Evolutionary conservation across 2,113 vertebrate genomes (phyloP).

Genomic region (Cheilinus undulatus): DNA sequence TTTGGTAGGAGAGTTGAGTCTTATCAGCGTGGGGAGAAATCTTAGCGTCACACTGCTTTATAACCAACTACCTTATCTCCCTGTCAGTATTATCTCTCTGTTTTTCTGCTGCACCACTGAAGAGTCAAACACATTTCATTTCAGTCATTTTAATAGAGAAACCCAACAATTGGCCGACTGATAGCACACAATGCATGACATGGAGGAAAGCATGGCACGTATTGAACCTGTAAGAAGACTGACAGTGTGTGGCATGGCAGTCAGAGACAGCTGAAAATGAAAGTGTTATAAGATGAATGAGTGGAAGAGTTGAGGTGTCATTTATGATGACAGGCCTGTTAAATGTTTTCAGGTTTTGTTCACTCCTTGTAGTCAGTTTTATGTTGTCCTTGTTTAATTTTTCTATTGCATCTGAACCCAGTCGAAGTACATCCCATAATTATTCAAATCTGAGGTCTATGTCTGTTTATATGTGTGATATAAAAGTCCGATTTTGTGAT

Average conservation of each 20-base stretch:
- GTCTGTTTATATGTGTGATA: constrained; percentile 74
- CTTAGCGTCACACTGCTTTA: constrained; percentile 26
- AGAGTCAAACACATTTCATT: constrained; percentile 8
- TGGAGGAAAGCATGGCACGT: neutral
- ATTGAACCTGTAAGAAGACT: neutral
- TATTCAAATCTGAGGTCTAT: constrained; percentile 65
- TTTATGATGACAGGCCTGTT: constrained; percentile 21
- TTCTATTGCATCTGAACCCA: constrained; percentile 43
- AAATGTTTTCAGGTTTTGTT: constrained; percentile 21
- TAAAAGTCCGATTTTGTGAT: constrained; percentile 54
- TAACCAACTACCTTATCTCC: constrained; percentile 3
- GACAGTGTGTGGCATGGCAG: constrained; percentile 10
- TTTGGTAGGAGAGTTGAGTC: neutral
- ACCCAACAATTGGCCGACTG: neutral
- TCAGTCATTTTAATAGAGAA: constrained; percentile 13
- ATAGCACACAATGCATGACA: constrained; percentile 9
- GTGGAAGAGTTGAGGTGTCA: constrained; percentile 14
- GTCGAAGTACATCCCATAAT: constrained; percentile 51
- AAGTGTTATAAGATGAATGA: constrained; percentile 29
- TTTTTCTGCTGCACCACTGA: constrained; percentile 10
- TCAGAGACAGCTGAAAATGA: constrained; percentile 2
- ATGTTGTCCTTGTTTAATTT: constrained; percentile 52
- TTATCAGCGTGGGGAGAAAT: constrained; percentile 3
- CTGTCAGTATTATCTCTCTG: constrained; percentile 28
- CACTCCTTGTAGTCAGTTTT: constrained; percentile 26